A percentile compares a stretch with the other conserved stretches of the same genome.
These are phyloP conservation scores for Charanyca ferruginea DNA, from an alignment of 2,888 invertebrate species.

Conservation along the genomic window DNA sequence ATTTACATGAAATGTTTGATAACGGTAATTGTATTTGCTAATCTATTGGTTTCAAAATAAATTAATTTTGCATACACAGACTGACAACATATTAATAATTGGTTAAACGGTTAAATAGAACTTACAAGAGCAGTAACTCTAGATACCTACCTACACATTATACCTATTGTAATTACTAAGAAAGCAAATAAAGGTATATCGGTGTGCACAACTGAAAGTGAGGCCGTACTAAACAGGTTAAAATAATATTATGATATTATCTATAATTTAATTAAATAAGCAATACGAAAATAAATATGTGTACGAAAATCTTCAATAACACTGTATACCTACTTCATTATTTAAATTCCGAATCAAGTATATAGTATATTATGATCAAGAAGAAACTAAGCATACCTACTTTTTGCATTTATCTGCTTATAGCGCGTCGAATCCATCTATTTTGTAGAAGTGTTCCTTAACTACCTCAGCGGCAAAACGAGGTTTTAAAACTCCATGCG, in stretches of 20 bases:
- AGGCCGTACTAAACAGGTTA: no score
- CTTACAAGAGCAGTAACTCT: no score
- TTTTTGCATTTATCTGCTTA: not conserved
- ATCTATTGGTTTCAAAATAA: conserved; percentile 27
- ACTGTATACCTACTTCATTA: no score
- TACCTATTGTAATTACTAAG: no score
- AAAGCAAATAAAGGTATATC: no score
- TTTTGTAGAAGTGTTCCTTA: conserved; percentile 10
- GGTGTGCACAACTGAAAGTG: no score
- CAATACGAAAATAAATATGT: not conserved
- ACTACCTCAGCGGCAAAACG: conserved; percentile 24
- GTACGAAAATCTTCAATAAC: not conserved
- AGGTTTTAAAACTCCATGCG: conserved; percentile 29
- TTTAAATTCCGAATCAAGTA: not conserved
- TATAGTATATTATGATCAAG: not conserved
- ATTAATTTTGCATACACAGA: not conserved
- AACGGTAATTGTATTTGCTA: conserved; percentile 32
- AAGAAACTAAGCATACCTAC: not conserved
- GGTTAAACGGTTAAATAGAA: no score
- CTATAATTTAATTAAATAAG: not conserved
- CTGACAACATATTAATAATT: no score
- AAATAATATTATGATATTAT: no score
- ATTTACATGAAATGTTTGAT: conserved; percentile 42
- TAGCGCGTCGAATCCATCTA: conserved; percentile 3
- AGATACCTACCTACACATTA: no score